Evolutionary conservation across 2,113 vertebrate genomes (phyloP).

Genomic region (Hippocampus zosterae): DNA sequence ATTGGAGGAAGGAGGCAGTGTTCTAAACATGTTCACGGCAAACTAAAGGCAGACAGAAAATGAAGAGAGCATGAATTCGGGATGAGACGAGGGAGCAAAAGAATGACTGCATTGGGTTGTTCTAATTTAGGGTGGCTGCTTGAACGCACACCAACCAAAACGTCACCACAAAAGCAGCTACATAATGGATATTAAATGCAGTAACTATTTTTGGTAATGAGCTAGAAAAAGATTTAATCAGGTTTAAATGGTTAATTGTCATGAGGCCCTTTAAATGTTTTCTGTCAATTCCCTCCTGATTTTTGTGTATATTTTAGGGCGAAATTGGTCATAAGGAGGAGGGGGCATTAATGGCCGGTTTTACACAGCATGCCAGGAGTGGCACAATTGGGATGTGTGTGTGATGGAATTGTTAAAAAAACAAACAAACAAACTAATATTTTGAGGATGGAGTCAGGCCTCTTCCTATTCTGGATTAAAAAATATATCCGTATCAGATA

Average conservation of each 20-base stretch:
- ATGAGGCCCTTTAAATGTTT: not conserved
- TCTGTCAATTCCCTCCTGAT: not conserved
- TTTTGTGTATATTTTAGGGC: not conserved
- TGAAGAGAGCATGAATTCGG: not conserved
- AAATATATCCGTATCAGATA: not conserved
- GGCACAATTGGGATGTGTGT: not conserved
- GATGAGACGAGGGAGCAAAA: not conserved
- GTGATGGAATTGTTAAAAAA: not conserved
- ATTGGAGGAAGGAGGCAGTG: constrained; percentile 93
- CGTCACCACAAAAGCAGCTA: not conserved
- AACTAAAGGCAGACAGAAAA: constrained; percentile 71
- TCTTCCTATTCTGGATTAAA: not conserved
- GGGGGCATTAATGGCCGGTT: not conserved
- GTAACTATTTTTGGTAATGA: not conserved
- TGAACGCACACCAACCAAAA: not conserved
- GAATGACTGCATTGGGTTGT: not conserved
- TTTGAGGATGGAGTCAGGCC: not conserved
- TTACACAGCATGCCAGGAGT: not conserved
- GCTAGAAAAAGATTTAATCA: not conserved
- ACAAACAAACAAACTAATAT: not conserved
- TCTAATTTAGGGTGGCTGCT: not conserved
- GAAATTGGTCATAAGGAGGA: not conserved
- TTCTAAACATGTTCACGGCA: constrained; percentile 97
- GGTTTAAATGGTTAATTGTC: not conserved
- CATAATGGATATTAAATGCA: not conserved